Conservation (phyloP, 2,797 vertebrate species). For the Sebastes matsubarae region DNA sequence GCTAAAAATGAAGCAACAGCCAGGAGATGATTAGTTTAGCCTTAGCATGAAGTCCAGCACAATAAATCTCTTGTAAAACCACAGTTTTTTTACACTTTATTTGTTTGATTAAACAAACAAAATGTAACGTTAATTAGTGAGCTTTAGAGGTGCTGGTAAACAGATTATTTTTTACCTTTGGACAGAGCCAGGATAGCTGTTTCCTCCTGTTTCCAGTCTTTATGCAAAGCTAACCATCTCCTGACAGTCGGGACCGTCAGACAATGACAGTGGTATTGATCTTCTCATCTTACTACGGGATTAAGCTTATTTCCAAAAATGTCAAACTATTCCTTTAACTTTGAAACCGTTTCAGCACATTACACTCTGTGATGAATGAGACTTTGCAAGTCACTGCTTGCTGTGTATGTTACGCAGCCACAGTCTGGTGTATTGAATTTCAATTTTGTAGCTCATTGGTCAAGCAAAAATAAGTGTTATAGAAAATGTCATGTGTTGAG, state of each 20-base stretch:
- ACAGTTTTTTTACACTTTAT: too few species aligned
- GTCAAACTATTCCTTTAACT: not conserved
- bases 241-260: not conserved
- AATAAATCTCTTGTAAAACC: not conserved
- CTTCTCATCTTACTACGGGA: not conserved
- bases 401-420: constrained; percentile 16
- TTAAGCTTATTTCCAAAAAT: not conserved
- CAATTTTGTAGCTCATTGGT: constrained; percentile 50
- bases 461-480: constrained; percentile 37
- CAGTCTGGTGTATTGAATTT: constrained; percentile 32
- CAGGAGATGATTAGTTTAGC: not conserved
- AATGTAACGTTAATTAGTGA: too few species aligned
- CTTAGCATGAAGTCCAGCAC: not conserved
- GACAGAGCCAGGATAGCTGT: not conserved
- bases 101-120: too few species aligned
- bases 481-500: constrained; percentile 27
- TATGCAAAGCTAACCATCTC: not conserved
- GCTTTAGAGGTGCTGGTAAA: too few species aligned
- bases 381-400: not conserved
- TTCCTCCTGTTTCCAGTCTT: not conserved
- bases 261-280: not conserved
- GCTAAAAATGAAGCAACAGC: not conserved
- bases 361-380: not conserved
- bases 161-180: too few species aligned
- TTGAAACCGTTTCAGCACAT: not conserved